phyloP scores from a whole-genome alignment of 2,113 vertebrate genomes.

The Climacteris rufus region DNA sequence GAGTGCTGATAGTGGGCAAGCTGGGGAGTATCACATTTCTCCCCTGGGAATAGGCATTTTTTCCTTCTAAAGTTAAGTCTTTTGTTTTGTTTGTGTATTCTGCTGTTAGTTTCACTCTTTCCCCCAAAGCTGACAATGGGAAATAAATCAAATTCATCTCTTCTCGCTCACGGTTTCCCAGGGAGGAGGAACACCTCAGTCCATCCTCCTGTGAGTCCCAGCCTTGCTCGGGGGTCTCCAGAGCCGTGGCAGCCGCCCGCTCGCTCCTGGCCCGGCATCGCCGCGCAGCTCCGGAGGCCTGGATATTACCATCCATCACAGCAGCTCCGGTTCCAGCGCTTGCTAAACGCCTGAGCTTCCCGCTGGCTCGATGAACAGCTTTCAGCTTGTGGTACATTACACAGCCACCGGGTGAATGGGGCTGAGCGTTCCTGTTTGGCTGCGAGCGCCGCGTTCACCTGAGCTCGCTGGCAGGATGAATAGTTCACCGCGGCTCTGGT shows the following conservation, averaged over 20 bases:
- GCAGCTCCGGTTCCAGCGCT: slow-evolving; percentile 24
- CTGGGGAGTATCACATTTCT: slow-evolving; percentile 46
- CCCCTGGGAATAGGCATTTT: neutral
- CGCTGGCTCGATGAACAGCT: slow-evolving; percentile 56
- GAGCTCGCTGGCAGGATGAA: slow-evolving; percentile 57
- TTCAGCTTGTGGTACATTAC: slow-evolving; percentile 61
- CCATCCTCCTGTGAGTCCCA: neutral
- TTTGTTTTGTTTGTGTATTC: slow-evolving; percentile 2
- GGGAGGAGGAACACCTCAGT: neutral
- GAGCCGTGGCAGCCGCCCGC: neutral
- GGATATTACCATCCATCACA: slow-evolving; percentile 39
- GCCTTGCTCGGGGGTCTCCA: neutral
- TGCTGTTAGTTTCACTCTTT: neutral
- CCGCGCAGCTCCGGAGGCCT: neutral
- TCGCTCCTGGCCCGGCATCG: neutral
- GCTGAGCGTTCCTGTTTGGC: slow-evolving; percentile 44
- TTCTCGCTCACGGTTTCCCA: neutral
- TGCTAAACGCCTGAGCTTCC: slow-evolving; percentile 42
- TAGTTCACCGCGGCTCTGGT: neutral
- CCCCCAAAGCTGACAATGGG: neutral
- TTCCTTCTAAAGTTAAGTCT: neutral
- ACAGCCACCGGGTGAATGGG: slow-evolving; percentile 43
- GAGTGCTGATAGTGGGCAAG: slow-evolving; percentile 59
- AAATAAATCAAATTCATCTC: slow-evolving; percentile 20
- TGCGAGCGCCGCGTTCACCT: slow-evolving; percentile 43